These are phyloP conservation scores for Bujurquina vittata DNA, from an alignment of 2,113 vertebrate species.

Conservation along the genomic window DNA sequence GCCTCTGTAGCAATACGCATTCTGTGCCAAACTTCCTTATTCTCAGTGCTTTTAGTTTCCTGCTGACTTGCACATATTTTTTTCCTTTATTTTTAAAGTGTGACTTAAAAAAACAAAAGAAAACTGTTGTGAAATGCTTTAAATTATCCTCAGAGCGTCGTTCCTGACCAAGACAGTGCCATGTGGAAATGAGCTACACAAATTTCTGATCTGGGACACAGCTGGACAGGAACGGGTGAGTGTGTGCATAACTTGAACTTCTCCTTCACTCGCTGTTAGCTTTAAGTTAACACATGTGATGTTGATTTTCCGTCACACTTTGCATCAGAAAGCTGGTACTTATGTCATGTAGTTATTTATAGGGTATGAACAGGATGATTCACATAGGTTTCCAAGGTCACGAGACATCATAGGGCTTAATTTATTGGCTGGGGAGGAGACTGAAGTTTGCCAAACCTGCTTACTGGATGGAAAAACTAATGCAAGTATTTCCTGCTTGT, in stretches of 20 bases:
- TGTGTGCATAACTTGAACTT: neutral
- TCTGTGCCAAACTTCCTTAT: neutral
- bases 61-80: slow-evolving; percentile 10
- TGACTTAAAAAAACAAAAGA: neutral
- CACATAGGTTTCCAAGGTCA: slow-evolving; percentile 15
- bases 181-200: slow-evolving; percentile 95
- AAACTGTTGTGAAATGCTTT: slow-evolving; percentile 17
- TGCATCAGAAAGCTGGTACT: slow-evolving; percentile 3
- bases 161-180: slow-evolving; percentile 98
- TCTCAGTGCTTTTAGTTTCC: slow-evolving; percentile 3
- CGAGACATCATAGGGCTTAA: slow-evolving; percentile 27
- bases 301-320: neutral
- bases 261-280: neutral
- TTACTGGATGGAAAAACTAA: slow-evolving; percentile 34
- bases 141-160: slow-evolving; percentile 86
- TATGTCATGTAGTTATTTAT: slow-evolving; percentile 22
- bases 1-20: neutral
- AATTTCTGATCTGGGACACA: slow-evolving; percentile 99
- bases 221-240: slow-evolving; percentile 96
- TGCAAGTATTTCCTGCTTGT: slow-evolving; percentile 13
- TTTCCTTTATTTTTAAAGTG: slow-evolving; percentile 5
- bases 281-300: neutral
- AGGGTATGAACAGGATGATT: slow-evolving; percentile 10
- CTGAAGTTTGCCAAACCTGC: slow-evolving; percentile 26
- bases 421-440: neutral